Conservation (phyloP, 2,888 invertebrate genomes). For the Brachycybe producta region DNA sequence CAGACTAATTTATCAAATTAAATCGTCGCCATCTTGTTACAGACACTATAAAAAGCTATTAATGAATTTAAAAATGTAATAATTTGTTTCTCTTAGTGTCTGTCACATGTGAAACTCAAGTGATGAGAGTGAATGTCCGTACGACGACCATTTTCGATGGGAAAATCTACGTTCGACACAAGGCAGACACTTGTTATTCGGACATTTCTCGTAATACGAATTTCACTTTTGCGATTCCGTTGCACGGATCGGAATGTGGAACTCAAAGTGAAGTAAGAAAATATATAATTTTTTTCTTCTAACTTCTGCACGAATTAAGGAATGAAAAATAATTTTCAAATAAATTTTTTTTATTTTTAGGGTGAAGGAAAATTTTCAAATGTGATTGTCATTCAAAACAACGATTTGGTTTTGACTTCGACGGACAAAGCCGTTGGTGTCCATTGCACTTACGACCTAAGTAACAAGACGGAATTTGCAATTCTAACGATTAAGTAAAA, state of each 20-base stretch:
- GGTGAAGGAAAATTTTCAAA: constrained; percentile 25
- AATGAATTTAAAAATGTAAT: neutral
- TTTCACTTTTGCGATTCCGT: constrained; percentile 22
- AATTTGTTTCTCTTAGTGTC: constrained; percentile 6
- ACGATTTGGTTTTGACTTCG: constrained; percentile 24
- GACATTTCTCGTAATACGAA: constrained; percentile 22
- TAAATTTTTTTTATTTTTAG: constrained; percentile 14
- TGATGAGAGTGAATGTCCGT: constrained; percentile 21
- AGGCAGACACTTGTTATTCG: constrained; percentile 20
- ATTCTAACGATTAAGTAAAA: constrained; percentile 23
- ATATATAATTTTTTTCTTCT: neutral
- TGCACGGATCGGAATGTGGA: constrained; percentile 22
- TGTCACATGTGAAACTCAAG: constrained; percentile 12
- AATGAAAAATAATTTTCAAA: neutral
- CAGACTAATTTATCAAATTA: too few relatives aligned
- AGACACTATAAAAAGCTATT: too few relatives aligned
- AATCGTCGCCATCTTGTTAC: too few relatives aligned
- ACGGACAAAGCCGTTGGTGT: constrained; percentile 25
- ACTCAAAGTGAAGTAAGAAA: constrained; percentile 22
- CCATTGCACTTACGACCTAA: constrained; percentile 24
- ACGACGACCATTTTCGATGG: constrained; percentile 24
- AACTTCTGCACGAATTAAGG: neutral
- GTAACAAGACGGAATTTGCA: constrained; percentile 24
- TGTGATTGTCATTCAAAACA: constrained; percentile 24
- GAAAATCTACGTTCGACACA: constrained; percentile 22